phyloP scores from a whole-genome alignment of 2,113 vertebrate species.

The Apus apus region DNA sequence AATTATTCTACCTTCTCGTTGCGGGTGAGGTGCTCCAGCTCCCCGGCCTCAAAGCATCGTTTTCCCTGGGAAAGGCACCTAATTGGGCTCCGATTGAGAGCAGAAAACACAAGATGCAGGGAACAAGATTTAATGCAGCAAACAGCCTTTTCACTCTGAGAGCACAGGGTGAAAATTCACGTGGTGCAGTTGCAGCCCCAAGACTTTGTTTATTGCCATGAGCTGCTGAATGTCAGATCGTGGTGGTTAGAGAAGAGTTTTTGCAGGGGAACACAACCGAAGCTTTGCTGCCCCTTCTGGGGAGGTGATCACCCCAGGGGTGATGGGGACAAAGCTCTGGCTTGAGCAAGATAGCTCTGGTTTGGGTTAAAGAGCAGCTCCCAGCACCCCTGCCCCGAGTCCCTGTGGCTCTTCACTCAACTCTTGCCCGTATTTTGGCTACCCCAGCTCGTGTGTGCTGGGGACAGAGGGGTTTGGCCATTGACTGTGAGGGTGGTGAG shows the following conservation, averaged over 20 bases:
- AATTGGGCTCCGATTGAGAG: neutral
- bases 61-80: neutral
- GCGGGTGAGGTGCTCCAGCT: neutral
- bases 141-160: neutral
- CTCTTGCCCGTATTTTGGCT: too few relatives aligned
- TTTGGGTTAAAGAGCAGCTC: too few relatives aligned
- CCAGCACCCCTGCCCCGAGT: too few relatives aligned
- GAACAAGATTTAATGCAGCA: neutral
- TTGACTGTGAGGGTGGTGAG: too few relatives aligned
- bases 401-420: neutral
- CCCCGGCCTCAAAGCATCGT: rapidly evolving
- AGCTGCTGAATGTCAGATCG: neutral
- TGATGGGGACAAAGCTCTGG: neutral
- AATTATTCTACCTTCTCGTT: neutral
- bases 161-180: neutral
- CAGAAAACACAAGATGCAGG: neutral
- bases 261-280: too few relatives aligned
- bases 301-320: rapidly evolving
- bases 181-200: neutral
- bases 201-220: too few relatives aligned
- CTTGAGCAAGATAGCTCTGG: too few relatives aligned
- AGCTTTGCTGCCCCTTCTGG: too few relatives aligned
- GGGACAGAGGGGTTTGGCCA: too few relatives aligned
- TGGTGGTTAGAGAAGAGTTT: neutral
- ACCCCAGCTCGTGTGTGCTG: too few relatives aligned